These are phyloP conservation scores for Eutolmus rufibarbis DNA, from an alignment of 2,888 invertebrate genomes.

Conservation along the genomic window DNA sequence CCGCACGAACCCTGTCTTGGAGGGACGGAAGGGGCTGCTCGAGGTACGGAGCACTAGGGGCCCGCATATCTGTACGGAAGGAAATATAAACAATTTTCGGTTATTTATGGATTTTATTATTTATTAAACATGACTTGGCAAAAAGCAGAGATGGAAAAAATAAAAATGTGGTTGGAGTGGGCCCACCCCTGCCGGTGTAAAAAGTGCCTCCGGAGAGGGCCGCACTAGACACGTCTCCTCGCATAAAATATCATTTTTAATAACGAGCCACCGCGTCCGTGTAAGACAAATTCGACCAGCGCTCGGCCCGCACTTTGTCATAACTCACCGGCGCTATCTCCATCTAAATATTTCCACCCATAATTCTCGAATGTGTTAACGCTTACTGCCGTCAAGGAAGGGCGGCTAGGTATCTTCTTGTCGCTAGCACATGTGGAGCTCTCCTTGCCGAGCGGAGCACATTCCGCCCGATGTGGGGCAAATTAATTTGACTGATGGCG, in stretches of 20 bases:
- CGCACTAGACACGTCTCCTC: slow-evolving; percentile 10
- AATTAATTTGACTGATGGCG: slow-evolving; percentile 47
- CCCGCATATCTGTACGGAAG: slow-evolving; percentile 13
- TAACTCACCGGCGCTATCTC: slow-evolving; percentile 43
- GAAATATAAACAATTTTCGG: slow-evolving; percentile 35
- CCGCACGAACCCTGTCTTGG: neutral
- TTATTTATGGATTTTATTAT: slow-evolving; percentile 46
- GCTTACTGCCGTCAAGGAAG: slow-evolving; percentile 29
- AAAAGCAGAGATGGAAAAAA: slow-evolving; percentile 18
- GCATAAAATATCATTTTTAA: slow-evolving; percentile 47
- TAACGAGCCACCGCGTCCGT: slow-evolving; percentile 42
- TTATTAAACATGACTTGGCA: slow-evolving; percentile 44
- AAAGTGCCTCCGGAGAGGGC: neutral
- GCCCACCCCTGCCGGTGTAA: neutral
- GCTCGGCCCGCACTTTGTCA: slow-evolving; percentile 15
- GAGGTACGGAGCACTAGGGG: neutral
- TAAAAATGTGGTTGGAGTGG: neutral
- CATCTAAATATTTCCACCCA: slow-evolving; percentile 46
- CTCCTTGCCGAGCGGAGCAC: neutral
- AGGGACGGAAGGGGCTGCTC: neutral
- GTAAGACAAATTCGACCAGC: slow-evolving; percentile 42
- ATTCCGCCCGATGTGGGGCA: neutral
- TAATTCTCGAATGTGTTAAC: slow-evolving; percentile 46
- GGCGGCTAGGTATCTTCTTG: slow-evolving; percentile 31
- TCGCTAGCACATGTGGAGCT: neutral